Percentiles rank a stretch among this genome's conserved stretches.
Evolutionary conservation across 2,888 invertebrate species (phyloP).

Genomic region (Eupithecia abbreviata): DNA sequence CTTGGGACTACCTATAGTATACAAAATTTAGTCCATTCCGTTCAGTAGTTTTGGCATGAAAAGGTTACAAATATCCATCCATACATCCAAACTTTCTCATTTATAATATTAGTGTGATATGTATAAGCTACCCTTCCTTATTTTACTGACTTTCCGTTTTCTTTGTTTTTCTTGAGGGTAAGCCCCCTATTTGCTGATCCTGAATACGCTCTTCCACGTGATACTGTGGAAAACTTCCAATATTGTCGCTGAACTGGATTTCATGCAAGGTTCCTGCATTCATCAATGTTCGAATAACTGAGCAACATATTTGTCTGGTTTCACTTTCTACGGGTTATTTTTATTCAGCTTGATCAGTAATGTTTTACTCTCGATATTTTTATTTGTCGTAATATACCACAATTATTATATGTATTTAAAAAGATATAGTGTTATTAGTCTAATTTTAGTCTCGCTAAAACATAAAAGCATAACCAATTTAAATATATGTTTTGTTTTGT

Average conservation of each 20-base stretch:
- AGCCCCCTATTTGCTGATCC: background rate
- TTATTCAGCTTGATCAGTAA: conserved; percentile 17
- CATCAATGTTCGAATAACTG: conserved; percentile 42
- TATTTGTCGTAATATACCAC: background rate
- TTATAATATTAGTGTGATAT: too few species aligned
- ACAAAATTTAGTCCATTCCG: too few species aligned
- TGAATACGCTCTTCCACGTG: background rate
- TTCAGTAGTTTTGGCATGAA: too few species aligned
- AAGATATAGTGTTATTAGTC: too few species aligned
- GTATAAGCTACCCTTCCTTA: background rate
- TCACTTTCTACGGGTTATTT: conserved; percentile 32
- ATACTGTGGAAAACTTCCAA: conserved; percentile 60
- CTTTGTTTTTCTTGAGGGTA: background rate
- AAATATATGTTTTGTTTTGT: too few species aligned
- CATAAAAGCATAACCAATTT: too few species aligned
- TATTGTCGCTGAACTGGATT: conserved; percentile 48
- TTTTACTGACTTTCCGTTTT: background rate
- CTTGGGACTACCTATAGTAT: too few species aligned
- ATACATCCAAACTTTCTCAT: too few species aligned
- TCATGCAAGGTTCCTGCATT: conserved; percentile 44
- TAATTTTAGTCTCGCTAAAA: too few species aligned
- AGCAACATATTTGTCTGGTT: conserved; percentile 29
- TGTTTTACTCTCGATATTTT: background rate
- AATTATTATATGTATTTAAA: too few species aligned
- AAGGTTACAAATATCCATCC: too few species aligned